Evolutionary conservation across 2,113 vertebrate genomes (phyloP).

Genomic region (Hymenochirus boettgeri): DNA sequence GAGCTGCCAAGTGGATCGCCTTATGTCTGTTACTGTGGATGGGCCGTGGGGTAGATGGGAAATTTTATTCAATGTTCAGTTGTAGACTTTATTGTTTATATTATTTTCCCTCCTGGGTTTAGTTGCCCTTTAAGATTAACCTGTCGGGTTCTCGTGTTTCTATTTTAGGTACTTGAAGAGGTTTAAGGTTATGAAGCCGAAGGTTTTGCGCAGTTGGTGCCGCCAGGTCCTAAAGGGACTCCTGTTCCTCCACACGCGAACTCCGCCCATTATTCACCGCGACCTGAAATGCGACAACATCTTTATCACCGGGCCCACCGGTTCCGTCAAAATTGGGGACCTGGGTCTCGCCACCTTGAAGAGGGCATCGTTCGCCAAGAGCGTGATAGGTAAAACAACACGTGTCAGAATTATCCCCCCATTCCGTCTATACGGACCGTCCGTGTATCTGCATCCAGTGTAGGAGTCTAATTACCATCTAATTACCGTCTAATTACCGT

Average conservation of each 20-base stretch:
- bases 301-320: conserved; percentile 97
- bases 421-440: too few relatives aligned
- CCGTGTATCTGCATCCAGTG: too few relatives aligned
- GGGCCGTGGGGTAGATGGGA: too few relatives aligned
- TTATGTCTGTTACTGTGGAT: not conserved
- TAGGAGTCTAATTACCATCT: too few relatives aligned
- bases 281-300: conserved; percentile 98
- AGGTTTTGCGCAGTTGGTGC: conserved; percentile 95
- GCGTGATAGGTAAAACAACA: conserved; percentile 93
- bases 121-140: too few relatives aligned
- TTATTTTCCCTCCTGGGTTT: too few relatives aligned
- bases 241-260: conserved; percentile 91
- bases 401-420: too few relatives aligned
- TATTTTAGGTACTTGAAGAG: conserved; percentile 90
- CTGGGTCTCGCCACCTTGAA: conserved; percentile 93
- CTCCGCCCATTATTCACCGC: conserved; percentile 95
- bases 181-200: conserved; percentile 97
- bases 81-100: too few relatives aligned
- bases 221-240: conserved; percentile 96
- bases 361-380: conserved; percentile 94
- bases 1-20: not conserved
- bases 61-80: too few relatives aligned
- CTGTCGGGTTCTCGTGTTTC: not conserved
- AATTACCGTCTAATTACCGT: too few relatives aligned
- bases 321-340: conserved; percentile 96